Evolutionary conservation across 2,113 vertebrate genomes (phyloP).

Genomic region (Dolichallabes microphthalmus): DNA sequence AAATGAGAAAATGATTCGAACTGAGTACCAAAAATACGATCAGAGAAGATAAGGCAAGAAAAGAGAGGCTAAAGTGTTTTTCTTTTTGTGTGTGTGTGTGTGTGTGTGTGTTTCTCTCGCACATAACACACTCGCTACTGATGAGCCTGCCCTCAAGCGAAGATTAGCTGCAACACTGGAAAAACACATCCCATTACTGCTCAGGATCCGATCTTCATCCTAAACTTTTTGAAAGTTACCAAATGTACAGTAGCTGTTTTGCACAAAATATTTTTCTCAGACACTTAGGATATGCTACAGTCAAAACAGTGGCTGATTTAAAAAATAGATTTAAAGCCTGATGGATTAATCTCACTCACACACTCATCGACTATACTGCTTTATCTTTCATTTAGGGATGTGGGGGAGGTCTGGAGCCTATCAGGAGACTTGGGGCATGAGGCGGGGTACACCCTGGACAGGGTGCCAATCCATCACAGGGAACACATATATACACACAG

Average conservation of each 20-base stretch:
- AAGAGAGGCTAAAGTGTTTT: not conserved
- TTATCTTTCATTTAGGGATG: too few species aligned
- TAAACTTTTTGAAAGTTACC: not conserved
- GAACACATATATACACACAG: too few species aligned
- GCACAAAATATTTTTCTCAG: not conserved
- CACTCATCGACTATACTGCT: too few species aligned
- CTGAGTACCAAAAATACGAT: not conserved
- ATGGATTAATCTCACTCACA: not conserved
- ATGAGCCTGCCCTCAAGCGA: not conserved
- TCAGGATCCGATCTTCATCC: not conserved
- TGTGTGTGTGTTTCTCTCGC: not conserved
- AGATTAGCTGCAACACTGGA: conserved; percentile 1
- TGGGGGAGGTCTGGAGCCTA: too few species aligned
- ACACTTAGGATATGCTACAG: not conserved
- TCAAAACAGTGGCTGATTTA: not conserved
- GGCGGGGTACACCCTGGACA: too few species aligned
- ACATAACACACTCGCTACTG: not conserved
- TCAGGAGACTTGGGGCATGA: too few species aligned
- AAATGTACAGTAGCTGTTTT: not conserved
- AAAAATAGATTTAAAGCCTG: not conserved
- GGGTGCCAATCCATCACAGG: too few species aligned
- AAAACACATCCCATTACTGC: not conserved
- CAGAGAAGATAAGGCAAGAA: not conserved
- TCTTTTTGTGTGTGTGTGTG: not conserved
- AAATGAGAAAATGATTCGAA: not conserved